Evolutionary conservation across 2,888 invertebrate species (phyloP), one percentile per base, ranked within the genome.

Genomic region (Dyspetes luteomarginatus): DNA sequence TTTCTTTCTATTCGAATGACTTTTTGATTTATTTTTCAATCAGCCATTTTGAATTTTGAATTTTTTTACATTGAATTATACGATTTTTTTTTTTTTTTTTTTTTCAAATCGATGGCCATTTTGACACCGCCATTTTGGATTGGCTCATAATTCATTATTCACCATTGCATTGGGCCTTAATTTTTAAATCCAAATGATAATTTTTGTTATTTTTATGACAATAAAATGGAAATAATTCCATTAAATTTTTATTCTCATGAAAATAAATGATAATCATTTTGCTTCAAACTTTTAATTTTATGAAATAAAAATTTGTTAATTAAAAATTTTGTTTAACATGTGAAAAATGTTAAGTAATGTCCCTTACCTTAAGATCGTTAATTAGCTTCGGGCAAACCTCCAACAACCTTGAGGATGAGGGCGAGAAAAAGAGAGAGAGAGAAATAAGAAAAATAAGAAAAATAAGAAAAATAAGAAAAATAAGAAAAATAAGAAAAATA

Each of bases 321-420:
- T 36, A 36, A 36, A 36, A 36, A 12, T 36, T 36, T 36, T 22
- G 52, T 19, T 3, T 19, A 36, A 36, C 9, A 17, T 12, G 19
- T 22, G 19, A 22, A 52, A 5, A 52, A 24, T 9, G 17, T 19
- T 52, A 52, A 9, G 24, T 15, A 48, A 17, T 48, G 19, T 52
- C 19, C 22, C 52, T 43, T 7, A 9, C 22, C 52, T 52, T 7
- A 12, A 12, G 7, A 12, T 36, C 36, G 36, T 7, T 36, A 36
- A 36, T 36, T 1, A 36, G 36, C 36, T 12, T 36, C 36, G 36
- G 4, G 48, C 17, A 48, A 17, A 48, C 17, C 52, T 36, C 22
- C 62, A 41, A 24, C 62, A 72, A 52, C 62, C 72, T 72, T 62
- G 62, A 72, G 36, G 41, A 62, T 17, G 50, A 62, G 52, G 30